Evolutionary conservation across 2,888 invertebrate genomes (phyloP), one percentile per base, ranked within the genome.

Genomic region (Lepidochrysops patricia): DNA sequence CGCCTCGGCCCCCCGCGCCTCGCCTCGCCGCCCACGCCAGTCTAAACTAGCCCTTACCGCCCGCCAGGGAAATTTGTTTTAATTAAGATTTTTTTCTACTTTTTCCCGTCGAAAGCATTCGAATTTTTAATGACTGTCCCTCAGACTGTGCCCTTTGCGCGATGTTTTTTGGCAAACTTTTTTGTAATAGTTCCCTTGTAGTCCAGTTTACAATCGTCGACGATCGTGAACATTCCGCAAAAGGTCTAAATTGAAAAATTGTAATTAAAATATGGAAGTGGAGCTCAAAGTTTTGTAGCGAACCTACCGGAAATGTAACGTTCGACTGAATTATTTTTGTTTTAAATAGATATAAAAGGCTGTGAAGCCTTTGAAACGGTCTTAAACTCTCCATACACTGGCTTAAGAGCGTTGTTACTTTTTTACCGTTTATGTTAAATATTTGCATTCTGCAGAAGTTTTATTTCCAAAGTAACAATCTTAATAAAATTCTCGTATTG

Each of bases 11-110:
- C 61, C 34, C 57, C 50, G 23, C 67, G 64, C 65, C 63, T 23
- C 60, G 13, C 27, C 60, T 52, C 64, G 13, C 52, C 13, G 23
- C 60, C 37, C 54, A 43, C 66, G 64, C 7, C 66, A 65, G 72
- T 74, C 77, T 78, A 80, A 84, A 84, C 84, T 85, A 83, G 84
- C 82, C 78, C 77, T 80, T 76, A 78, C 71, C 71, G 64, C 62
- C 71, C 72, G 64, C 62, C 65, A 72, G 70, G 72, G 74, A 79
- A 80, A 77, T 71, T 75, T 72, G 70, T 80, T 82, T 83, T 84
- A 83, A 83, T 84, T 82, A 84, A 82, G 79, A 77, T 79, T 75
- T 78, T 81, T 73, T 71, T 54, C 29, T 29, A 29, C 29, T 67
- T 69, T 69, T 67, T 64, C 65, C 60, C 62, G 66, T 65, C 62